Base-by-base conservation (phyloP, 1,140 invertebrate species). In the Notospermus geniculatus region DNA sequence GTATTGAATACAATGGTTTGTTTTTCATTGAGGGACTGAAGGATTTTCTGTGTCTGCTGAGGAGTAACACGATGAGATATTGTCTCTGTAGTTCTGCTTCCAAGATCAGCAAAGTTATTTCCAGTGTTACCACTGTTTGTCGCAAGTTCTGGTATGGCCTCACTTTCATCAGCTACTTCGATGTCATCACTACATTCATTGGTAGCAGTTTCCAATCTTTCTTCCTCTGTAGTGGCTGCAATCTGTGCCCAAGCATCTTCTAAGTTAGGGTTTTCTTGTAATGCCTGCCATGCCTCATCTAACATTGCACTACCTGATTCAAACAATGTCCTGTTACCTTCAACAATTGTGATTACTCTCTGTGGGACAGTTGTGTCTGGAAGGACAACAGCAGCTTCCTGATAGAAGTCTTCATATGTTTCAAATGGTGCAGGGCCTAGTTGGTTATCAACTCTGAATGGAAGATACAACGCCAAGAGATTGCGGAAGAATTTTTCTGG, bases 391-490 rank as follows among this genome's bases (percentile, higher is more conserved):
- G 19, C 15, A 19, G 59, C 64, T 23, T 19, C 30, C 2, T 55
- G 29, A 36, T 66, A 66, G 39, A 66, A 62, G 1, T 57, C 55
- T 15, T 63, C 9, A 30, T 46, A 58, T 39, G 55, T 45, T 54
- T 59, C 32, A 52, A 55, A 66, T n/a, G 2, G 17, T 25, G n/a
- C 15, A 46, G 60, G 64, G 50, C 62, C 62, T 57, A 66, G 55
- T 50, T 66, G 64, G 13, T 36, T 32, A 13, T 62, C 45, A 30
- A 15, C 15, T 56, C 25, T 41, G 58, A 57, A 7, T 59, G 64
- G 32, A 1, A 62, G 29, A 25, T 59, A 66, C 2, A 66, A 22
- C 29, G 62, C 59, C 13, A 67, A 29, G 1, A 52, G 23, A 15
- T 15, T 56, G 1, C 43, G 52, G 28, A 45, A 66, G 46, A 53